phyloP scores from a whole-genome alignment of 2,888 invertebrate species.

The Macrosiphum euphorbiae region DNA sequence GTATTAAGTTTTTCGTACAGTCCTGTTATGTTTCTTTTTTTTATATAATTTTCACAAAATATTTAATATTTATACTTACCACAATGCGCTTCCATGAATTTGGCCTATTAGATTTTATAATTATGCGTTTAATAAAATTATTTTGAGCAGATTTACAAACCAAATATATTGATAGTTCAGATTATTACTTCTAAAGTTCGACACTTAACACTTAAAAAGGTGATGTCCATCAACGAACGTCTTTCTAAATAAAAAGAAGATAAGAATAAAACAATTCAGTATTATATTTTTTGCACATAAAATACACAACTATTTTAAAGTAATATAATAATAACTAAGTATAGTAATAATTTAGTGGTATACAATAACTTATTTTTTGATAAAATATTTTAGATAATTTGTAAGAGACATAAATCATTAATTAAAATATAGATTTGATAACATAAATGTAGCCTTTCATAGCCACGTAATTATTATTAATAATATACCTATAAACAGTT shows the following conservation, averaged over 20 bases:
- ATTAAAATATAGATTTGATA: conserved; percentile 6
- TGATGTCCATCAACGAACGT: background rate
- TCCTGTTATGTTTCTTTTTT: background rate
- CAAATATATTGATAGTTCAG: background rate
- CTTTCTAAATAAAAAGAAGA: background rate
- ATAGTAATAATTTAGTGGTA: conserved; percentile 18
- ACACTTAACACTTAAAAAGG: too few relatives aligned
- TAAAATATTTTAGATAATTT: conserved; percentile 29
- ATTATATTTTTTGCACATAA: conserved; percentile 49
- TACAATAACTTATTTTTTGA: conserved; percentile 23
- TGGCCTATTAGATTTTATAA: background rate
- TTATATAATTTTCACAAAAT: background rate
- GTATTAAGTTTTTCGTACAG: background rate
- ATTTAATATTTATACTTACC: background rate
- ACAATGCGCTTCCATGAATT: background rate
- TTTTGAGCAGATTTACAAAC: background rate
- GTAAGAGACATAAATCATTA: background rate
- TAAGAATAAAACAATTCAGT: conserved; percentile 36
- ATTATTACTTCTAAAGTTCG: background rate
- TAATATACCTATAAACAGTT: background rate
- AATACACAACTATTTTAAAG: conserved; percentile 50
- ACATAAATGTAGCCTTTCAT: background rate
- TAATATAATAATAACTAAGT: conserved; percentile 42
- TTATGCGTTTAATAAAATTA: background rate
- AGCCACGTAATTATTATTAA: background rate